phyloP scores from a whole-genome alignment of 2,888 invertebrate genomes.

The Lepidocyrtoides sp. region DNA sequence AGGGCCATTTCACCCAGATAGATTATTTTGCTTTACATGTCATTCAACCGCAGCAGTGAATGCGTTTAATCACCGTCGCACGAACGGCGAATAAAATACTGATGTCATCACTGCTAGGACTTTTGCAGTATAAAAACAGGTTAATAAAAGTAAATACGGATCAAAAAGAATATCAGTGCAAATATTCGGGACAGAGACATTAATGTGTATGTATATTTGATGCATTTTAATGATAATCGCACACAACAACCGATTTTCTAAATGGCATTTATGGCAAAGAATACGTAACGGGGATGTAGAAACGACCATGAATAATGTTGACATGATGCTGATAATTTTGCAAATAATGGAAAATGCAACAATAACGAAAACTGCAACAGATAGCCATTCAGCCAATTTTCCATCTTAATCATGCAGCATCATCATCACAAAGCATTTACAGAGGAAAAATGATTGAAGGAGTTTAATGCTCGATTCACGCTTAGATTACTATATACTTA shows the following conservation, averaged over 20 bases:
- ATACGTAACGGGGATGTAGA: slow-evolving; percentile 37
- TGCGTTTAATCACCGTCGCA: slow-evolving; percentile 58
- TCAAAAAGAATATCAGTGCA: too few relatives aligned
- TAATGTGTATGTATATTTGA: neutral
- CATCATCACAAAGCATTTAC: neutral
- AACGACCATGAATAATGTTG: neutral
- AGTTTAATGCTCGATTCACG: slow-evolving; percentile 63
- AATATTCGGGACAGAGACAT: neutral
- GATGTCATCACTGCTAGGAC: slow-evolving; percentile 45
- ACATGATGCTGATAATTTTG: slow-evolving; percentile 50
- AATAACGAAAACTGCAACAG: slow-evolving; percentile 25
- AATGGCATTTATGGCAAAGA: slow-evolving; percentile 33
- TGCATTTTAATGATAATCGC: neutral
- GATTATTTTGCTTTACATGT: slow-evolving; percentile 46
- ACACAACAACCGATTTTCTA: too few relatives aligned
- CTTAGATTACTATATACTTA: too few relatives aligned
- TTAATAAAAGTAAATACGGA: slow-evolving; percentile 33
- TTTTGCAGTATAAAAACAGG: slow-evolving; percentile 26
- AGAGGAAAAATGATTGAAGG: neutral
- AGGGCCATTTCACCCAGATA: slow-evolving; percentile 35
- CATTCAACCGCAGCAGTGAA: slow-evolving; percentile 31
- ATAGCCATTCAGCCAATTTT: slow-evolving; percentile 23
- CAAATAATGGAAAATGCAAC: slow-evolving; percentile 17
- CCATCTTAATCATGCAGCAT: slow-evolving; percentile 5
- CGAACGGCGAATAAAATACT: slow-evolving; percentile 58